Evolutionary conservation across 1,140 invertebrate genomes (phyloP), one percentile per base, ranked within the genome.

Genomic region (Dendroctonus valens): DNA sequence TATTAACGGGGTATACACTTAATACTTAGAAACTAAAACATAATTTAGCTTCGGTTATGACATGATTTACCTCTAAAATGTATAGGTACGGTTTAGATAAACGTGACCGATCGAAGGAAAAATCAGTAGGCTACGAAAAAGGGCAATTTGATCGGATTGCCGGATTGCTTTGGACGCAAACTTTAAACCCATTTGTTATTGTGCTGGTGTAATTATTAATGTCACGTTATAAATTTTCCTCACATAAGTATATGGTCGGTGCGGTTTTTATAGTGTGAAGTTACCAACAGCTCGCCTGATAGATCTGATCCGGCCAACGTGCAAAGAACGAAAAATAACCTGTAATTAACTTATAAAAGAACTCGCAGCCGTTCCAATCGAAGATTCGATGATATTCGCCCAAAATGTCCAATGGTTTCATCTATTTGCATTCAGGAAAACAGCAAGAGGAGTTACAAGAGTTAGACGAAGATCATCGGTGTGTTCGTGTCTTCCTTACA

Each of bases 11-110:
- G 48, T 42, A 52, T 41, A 61, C 48, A 52, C 38, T 61, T 54
- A 63, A 63, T 63, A 65, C 49, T 65, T 61, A 37, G 59, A 49
- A 51, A 61, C 53, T 65, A 65, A 65, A 65, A 65, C 50, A 65
- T 53, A 65, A 65, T 65, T 64, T 49, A 59, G 15, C 42, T 44
- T 55, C 54, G 7, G 14, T 15, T 46, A 44, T 48, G 60, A 42
- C 52, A 63, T 63, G 50, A 54, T 63, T 54, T 54, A 63, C 50
- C 60, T 54, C 50, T 49, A 50, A 65, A 57, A 65, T 65, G 57
- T 65, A 65, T 65, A 15, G 53, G 14, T 51, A 41, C n/a, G 38
- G 40, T 57, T 65, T 53, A 65, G 62, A 65, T 65, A 50, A 65
- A 65, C 62, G 62, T 65, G 62, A 65, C 53, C 51, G 53, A 65